Percentiles rank a stretch among this genome's conserved stretches.
These are phyloP conservation scores for Ophion slaviceki DNA, from an alignment of 2,888 invertebrate genomes.

Conservation along the genomic window DNA sequence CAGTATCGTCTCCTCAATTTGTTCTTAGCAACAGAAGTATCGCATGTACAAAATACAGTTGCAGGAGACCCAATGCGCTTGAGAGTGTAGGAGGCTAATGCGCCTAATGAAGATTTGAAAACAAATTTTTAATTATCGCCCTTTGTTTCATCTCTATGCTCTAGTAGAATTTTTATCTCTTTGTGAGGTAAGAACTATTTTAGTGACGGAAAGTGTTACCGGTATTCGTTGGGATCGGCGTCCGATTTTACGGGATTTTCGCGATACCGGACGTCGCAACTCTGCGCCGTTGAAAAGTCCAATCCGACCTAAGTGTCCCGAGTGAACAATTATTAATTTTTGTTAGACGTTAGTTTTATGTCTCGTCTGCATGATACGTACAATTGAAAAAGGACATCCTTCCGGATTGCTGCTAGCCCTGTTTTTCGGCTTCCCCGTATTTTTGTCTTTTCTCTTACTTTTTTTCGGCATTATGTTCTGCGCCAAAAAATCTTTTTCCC, in stretches of 20 bases:
- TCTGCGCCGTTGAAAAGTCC: not conserved
- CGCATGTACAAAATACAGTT: too few species aligned
- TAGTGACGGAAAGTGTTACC: not conserved
- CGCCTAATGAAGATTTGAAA: not conserved
- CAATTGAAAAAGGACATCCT: not conserved
- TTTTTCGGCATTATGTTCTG: not conserved
- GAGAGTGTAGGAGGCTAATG: too few species aligned
- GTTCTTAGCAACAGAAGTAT: too few species aligned
- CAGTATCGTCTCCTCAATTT: slow-evolving; percentile 70
- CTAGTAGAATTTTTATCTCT: too few species aligned
- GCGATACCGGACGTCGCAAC: not conserved
- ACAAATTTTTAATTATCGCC: not conserved
- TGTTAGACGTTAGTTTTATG: too few species aligned
- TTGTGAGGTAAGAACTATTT: too few species aligned
- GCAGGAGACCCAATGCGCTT: too few species aligned
- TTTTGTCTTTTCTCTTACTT: not conserved
- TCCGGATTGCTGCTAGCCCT: not conserved
- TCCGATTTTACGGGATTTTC: slow-evolving; percentile 7
- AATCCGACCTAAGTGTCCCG: not conserved
- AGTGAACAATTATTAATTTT: not conserved
- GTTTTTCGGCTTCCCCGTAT: not conserved
- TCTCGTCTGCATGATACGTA: not conserved
- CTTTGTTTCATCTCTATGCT: too few species aligned
- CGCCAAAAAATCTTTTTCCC: too few species aligned
- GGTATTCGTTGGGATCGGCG: not conserved